Percentiles rank a stretch among this genome's conserved stretches.
Evolutionary conservation across 1,140 invertebrate genomes (phyloP).

Genomic region (Chymomyza costata): DNA sequence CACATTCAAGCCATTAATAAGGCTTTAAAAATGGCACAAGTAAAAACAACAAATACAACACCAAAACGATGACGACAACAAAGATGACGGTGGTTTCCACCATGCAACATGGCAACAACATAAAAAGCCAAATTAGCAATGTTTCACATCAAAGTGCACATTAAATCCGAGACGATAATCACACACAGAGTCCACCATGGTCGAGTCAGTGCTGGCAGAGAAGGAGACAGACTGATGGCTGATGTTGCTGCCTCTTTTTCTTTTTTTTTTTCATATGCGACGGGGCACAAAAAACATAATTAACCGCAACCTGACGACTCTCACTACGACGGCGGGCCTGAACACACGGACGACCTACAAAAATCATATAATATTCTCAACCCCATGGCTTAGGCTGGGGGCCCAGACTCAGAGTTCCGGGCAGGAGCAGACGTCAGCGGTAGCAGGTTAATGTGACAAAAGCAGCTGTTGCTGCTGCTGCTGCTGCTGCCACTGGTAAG

Average conservation of each 20-base stretch:
- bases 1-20: constrained; percentile 26
- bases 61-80: not conserved
- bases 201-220: not conserved
- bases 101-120: constrained; percentile 24
- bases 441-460: constrained; percentile 63
- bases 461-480: constrained; percentile 47
- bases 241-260: constrained; percentile 18
- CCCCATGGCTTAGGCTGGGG: not conserved
- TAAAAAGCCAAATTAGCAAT: constrained; percentile 62
- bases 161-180: constrained; percentile 68
- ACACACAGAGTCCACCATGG: constrained; percentile 25
- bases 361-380: constrained; percentile 24
- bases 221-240: not conserved
- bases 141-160: constrained; percentile 70
- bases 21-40: constrained; percentile 32
- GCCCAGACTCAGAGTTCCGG: constrained; percentile 15
- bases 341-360: constrained; percentile 16
- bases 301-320: constrained; percentile 55
- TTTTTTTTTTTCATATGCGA: constrained; percentile 46
- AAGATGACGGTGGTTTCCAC: too few relatives aligned
- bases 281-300: constrained; percentile 65
- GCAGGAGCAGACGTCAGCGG: not conserved
- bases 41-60: constrained; percentile 1
- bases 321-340: not conserved
- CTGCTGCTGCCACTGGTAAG: constrained; percentile 2